These are phyloP conservation scores for Sinosuthora webbiana DNA, from an alignment of 2,113 vertebrate genomes.

Conservation along the genomic window DNA sequence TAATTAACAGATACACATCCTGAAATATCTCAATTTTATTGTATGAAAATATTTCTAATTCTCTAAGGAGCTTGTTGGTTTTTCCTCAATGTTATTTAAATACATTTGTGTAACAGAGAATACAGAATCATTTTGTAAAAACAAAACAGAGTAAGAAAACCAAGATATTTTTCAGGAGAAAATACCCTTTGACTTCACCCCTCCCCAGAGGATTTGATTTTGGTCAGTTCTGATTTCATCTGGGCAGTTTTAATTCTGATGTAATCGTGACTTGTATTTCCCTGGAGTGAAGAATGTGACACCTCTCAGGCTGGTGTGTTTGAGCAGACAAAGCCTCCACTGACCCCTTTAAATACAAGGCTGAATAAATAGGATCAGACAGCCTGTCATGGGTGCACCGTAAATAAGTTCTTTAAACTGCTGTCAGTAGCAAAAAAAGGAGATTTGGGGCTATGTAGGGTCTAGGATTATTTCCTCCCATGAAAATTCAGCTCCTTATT, in stretches of 20 bases:
- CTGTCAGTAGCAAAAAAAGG: constrained; percentile 5
- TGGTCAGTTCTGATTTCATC: constrained; percentile 7
- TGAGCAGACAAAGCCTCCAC: constrained; percentile 12
- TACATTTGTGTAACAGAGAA: not conserved
- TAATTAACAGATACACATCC: not conserved
- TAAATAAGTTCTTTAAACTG: constrained; percentile 41
- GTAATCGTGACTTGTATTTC: not conserved
- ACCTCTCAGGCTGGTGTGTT: not conserved
- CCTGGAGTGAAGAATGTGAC: constrained; percentile 23
- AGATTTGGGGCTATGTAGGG: not conserved
- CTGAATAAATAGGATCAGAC: constrained; percentile 61
- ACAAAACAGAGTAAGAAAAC: not conserved
- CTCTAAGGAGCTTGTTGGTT: not conserved
- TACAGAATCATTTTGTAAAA: not conserved
- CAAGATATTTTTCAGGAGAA: not conserved
- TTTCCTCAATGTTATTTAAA: not conserved
- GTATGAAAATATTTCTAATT: not conserved
- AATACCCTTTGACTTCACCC: not conserved
- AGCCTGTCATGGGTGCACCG: constrained; percentile 2
- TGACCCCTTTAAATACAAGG: constrained; percentile 23
- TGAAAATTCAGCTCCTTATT: not conserved
- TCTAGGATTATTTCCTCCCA: constrained; percentile 6
- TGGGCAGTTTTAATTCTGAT: not conserved
- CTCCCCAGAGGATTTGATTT: not conserved
- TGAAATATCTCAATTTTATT: not conserved